Evolutionary conservation across 2,888 invertebrate genomes (phyloP).

Genomic region (Cryptocephalus moraei): DNA sequence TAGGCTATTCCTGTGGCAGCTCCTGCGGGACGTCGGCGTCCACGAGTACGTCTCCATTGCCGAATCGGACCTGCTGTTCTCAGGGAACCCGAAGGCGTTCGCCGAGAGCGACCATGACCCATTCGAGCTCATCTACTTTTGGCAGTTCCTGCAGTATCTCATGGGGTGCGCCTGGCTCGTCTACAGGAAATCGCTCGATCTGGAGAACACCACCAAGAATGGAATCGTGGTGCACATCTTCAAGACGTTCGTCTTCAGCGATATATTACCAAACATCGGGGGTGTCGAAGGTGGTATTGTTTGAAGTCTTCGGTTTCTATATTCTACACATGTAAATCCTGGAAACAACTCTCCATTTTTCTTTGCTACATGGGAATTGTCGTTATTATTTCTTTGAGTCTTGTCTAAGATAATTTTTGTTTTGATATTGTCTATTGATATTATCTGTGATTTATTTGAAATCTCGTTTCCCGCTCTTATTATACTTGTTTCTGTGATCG

Average conservation of each 20-base stretch:
- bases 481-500: too few species aligned
- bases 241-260: conserved; percentile 42
- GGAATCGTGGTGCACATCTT: conserved; percentile 35
- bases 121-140: conserved; percentile 50
- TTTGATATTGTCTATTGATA: too few species aligned
- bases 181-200: conserved; percentile 28
- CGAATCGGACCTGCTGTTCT: conserved; percentile 43
- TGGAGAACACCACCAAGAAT: background rate
- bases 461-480: too few species aligned
- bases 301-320: too few species aligned
- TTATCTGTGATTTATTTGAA: too few species aligned
- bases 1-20: conserved; percentile 49
- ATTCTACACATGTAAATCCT: too few species aligned
- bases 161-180: conserved; percentile 36
- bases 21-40: conserved; percentile 47
- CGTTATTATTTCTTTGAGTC: too few species aligned
- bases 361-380: too few species aligned
- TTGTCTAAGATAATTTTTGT: too few species aligned
- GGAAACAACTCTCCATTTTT: too few species aligned
- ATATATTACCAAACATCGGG: conserved; percentile 38
- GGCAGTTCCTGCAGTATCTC: conserved; percentile 50
- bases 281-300: conserved; percentile 23
- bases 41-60: conserved; percentile 40
- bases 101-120: conserved; percentile 42
- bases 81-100: conserved; percentile 41